Evolutionary conservation across 2,888 invertebrate genomes (phyloP).

Genomic region (Dicranocentrus wangi): DNA sequence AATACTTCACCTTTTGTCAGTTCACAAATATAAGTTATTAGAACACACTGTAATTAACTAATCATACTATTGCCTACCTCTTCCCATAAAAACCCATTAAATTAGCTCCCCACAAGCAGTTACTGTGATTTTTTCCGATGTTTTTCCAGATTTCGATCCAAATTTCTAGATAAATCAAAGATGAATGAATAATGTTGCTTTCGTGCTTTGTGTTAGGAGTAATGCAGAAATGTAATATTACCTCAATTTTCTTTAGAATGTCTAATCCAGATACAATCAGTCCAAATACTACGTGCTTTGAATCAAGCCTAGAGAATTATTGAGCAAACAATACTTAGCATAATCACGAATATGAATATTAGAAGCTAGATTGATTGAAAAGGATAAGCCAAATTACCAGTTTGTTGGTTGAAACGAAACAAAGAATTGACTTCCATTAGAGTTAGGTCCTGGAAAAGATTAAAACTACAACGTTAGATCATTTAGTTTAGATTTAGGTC

Average conservation of each 20-base stretch:
- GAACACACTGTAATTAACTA: too few species aligned
- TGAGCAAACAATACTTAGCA: neutral
- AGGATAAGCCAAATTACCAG: too few species aligned
- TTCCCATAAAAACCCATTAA: slow-evolving; percentile 72
- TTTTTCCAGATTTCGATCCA: slow-evolving; percentile 86
- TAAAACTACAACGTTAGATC: neutral
- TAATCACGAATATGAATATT: too few species aligned
- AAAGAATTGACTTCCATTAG: slow-evolving; percentile 98
- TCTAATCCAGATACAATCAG: slow-evolving; percentile 95
- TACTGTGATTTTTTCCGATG: slow-evolving; percentile 86
- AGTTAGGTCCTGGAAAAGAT: slow-evolving; percentile 81
- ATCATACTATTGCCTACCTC: too few species aligned
- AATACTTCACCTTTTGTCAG: too few species aligned
- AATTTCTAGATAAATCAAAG: slow-evolving; percentile 77
- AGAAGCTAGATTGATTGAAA: too few species aligned
- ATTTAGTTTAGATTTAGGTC: too few species aligned
- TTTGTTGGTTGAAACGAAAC: slow-evolving; percentile 86
- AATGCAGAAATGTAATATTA: slow-evolving; percentile 64
- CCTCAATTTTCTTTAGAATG: slow-evolving; percentile 92
- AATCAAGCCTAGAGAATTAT: neutral
- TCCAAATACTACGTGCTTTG: slow-evolving; percentile 97
- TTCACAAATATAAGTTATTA: too few species aligned
- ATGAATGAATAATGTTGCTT: slow-evolving; percentile 8
- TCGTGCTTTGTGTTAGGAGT: too few species aligned
- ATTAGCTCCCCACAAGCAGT: slow-evolving; percentile 89